Base-by-base conservation (phyloP, 2,888 invertebrate genomes). In the Morpho helenor region DNA sequence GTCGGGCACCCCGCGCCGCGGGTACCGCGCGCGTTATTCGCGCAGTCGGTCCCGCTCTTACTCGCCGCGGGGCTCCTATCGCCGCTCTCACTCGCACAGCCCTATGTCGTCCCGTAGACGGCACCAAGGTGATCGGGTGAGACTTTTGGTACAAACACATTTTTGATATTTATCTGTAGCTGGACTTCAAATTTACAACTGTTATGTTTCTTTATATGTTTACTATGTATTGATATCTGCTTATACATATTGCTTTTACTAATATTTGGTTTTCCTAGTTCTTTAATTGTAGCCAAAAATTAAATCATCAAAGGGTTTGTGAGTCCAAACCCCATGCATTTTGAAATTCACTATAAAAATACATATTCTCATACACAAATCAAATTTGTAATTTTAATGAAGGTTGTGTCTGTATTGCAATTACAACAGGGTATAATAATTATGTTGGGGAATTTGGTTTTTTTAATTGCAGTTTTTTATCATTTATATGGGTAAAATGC, bases 61-160 rank as follows among this genome's bases (percentile, higher is more conserved):
- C 78, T 93, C 93, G 31, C 93, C 92, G 9, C 83, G 88, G 59
- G 88, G 93, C 63, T 92, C 93, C 55, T 93, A 93, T 70, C 91
- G 92, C 68, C 92, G 93, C 72, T 91, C 93, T 49, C 93, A 93
- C 83, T 94, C 95, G 62, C 93, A 94, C 76, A 96, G 96, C 77
- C 96, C 96, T 31, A 95, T 96, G 95, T 96, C 96, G 43, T 94
- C 94, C 66, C 92, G 96, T 62, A 92, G 95, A 69, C 91, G 96
- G 49, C 96, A 96, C 80, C 88, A 92, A 63, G 95, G 96, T 65
- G 96, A 95, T 77, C 91, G 96, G 83, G 93, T 93, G 87, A 90
- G 69, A 52, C 63, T 61, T 59, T 62, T 66, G 66, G 66, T 66
- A 66, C 59, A 65, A 53, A 65, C 50, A 60, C 53, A 40, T 52